Evolutionary conservation across 23 tunicate species (phyloP), one percentile per base, ranked within the genome.

Genomic region (Phallusia fumigata): DNA sequence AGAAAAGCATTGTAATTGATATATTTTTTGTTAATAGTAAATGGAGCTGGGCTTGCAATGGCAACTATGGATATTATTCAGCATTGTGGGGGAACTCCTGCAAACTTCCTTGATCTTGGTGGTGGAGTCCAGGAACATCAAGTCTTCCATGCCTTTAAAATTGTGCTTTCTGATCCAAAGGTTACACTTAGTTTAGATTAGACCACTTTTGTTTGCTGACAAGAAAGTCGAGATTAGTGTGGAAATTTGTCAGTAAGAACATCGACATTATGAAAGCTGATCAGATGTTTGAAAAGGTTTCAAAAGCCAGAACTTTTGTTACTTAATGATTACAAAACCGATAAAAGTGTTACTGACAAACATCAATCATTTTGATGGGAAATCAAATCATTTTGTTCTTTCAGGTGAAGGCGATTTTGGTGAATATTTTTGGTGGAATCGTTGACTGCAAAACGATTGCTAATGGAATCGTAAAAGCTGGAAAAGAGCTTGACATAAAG

Each of bases 31-130:
- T 22, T 11, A 1, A 0, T 85, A 91, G 99, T 95, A 6, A 95
- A 95, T 77, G 99, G 99, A 32, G 99, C 99, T 69, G 99, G 99
- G 2, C 76, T 96, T 24, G 99, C 99, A 30, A 95, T 95, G 99
- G 99, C 99, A 72, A 95, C 99, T 22, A 95, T 95, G 99, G 99
- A 95, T 50, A 95, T 95, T 11, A 90, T 95, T 64, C 83, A 95
- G 79, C 96, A 91, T 74, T 82, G 89, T 52, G 96, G 96, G 0
- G 99, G 99, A 12, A 77, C 81, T 33, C 99, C 99, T 18, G 99
- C 99, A 15, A 95, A 95, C 81, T 95, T 95, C 52, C 90, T 95
- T 16, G 99, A 95, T 81, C 87, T 95, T 21, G 99, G 99, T 5
- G 99, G 99, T 50, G 99, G 99, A 15, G 99, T 95, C 0, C 86